Base-by-base conservation (phyloP, 2,797 vertebrate species). In the Alfaro cultratus region DNA sequence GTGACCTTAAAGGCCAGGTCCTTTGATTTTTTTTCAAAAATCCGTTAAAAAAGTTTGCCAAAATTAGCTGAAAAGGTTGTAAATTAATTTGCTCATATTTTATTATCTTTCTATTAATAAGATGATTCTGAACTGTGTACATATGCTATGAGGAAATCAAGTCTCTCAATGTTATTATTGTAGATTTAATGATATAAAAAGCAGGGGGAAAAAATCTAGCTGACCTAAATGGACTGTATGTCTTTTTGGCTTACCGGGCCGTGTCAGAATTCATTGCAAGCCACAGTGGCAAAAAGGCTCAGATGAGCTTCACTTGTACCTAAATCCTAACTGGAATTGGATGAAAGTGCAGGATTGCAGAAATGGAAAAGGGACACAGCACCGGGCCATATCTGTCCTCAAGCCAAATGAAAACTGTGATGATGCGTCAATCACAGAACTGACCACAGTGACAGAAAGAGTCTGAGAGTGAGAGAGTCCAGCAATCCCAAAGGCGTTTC, bases 371-470 rank as follows among this genome's bases (percentile, higher is more conserved):
- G 81, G 80, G 83, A 89, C 79, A 78, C 64, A 76, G 80, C 80
- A 43, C 39, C 60, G 39, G 57, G 80, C 85, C 85, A 53, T 87
- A 88, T 92, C 92, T 90, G 74, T 87, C 86, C 92, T 81, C 79
- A 23, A 88, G 86, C 87, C 76, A 90, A 91, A 92, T 88, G 89
- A 86, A 88, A 89, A 68, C 77, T 89, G 85, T 70, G 86, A 74
- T 80, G 90, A 91, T 82, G 89, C 75, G 74, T 92, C 92, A 93
- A 88, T 93, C 91, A 88, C 82, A 84, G 72, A 77, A 77, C 83
- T 36, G 85, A 86, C 88, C 92, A 87, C 80, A 78, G 87, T 81
- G 87, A 86, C 89, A 81, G 87, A 88, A 79, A 81, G 87, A 87
- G 79, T 84, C 83, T 76, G 84, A 57, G 86, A 92, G 83, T 53